Percentiles rank a stretch among this genome's conserved stretches.
phyloP scores from a whole-genome alignment of 1,140 invertebrate species.

The Belonocnema kinseyi region DNA sequence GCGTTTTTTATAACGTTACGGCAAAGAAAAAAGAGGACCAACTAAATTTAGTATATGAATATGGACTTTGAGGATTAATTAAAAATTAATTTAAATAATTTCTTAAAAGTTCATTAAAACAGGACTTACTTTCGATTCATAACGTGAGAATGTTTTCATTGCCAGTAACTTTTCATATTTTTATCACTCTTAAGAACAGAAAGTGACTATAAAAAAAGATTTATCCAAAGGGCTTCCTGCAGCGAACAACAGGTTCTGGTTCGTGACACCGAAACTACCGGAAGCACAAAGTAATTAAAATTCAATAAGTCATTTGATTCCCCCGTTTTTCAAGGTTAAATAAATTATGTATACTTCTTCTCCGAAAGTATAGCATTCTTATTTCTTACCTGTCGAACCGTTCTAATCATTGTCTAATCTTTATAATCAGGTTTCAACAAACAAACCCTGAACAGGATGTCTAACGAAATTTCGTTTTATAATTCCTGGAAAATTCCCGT shows the following conservation, averaged over 20 bases:
- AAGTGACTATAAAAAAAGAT: neutral
- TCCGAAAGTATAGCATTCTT: neutral
- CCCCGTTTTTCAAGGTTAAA: constrained; percentile 11
- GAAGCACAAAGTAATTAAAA: constrained; percentile 37
- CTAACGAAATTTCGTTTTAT: too few relatives aligned
- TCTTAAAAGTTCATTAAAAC: too few relatives aligned
- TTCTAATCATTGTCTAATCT: constrained; percentile 4
- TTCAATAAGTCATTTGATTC: constrained; percentile 32
- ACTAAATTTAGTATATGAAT: too few relatives aligned
- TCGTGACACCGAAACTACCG: neutral
- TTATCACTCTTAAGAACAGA: neutral
- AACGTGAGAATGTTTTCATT: too few relatives aligned
- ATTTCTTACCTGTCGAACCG: constrained; percentile 5
- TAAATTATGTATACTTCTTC: neutral
- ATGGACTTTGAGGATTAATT: too few relatives aligned
- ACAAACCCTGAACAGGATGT: neutral
- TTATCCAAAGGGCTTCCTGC: neutral
- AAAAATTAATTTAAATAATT: too few relatives aligned
- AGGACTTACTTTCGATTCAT: too few relatives aligned
- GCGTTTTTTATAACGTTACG: too few relatives aligned
- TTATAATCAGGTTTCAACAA: neutral
- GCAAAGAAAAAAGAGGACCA: too few relatives aligned
- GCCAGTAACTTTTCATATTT: too few relatives aligned
- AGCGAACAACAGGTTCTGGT: neutral
- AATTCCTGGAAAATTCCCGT: too few relatives aligned